Percentiles rank a stretch among this genome's conserved stretches.
These are phyloP conservation scores for Ursus arctos DNA, from an alignment of 2,113 vertebrate genomes.

Conservation along the genomic window DNA sequence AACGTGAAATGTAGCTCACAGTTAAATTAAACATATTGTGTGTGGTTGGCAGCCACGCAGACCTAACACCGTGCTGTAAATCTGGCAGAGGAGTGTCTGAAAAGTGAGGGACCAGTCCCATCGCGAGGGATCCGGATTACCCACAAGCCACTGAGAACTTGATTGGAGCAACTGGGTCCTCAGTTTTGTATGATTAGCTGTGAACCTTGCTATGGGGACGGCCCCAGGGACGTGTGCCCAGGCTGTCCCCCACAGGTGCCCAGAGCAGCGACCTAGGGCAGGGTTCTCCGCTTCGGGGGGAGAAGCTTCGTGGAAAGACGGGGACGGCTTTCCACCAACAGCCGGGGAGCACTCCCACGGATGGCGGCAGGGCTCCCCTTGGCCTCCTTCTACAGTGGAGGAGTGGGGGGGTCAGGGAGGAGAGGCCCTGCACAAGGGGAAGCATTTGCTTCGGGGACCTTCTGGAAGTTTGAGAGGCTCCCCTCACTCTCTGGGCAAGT, in stretches of 20 bases:
- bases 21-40: neutral
- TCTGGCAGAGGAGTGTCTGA: neutral
- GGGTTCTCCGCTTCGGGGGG: neutral
- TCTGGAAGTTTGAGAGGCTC: neutral
- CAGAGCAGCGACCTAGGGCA: neutral
- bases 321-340: rapidly evolving
- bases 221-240: neutral
- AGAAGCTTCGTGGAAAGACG: rapidly evolving
- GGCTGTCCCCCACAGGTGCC: neutral
- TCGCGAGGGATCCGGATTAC: rapidly evolving
- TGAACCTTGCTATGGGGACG: neutral
- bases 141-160: neutral
- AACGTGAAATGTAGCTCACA: neutral
- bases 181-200: neutral
- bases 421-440: neutral
- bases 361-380: rapidly evolving
- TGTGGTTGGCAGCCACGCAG: neutral
- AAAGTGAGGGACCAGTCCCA: neutral
- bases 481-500: neutral
- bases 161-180: neutral
- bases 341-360: rapidly evolving
- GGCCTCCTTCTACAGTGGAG: too few species aligned
- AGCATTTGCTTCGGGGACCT: neutral
- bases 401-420: neutral
- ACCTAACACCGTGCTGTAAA: neutral